Base-by-base conservation (phyloP, 2,113 vertebrate species). In the Podilymbus podiceps region DNA sequence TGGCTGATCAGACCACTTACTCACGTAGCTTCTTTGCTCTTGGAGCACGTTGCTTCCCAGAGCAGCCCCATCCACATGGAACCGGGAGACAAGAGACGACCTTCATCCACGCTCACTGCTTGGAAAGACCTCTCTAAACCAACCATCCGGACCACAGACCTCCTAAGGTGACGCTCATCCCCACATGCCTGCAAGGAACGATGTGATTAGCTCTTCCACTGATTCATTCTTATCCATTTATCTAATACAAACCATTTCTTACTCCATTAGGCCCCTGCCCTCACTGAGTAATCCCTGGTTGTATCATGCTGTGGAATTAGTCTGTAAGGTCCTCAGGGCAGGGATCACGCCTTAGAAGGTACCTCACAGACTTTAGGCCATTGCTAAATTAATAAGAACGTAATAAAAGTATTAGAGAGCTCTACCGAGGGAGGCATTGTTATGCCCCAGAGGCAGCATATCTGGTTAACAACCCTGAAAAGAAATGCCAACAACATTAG, bases 391-490 rank as follows among this genome's bases (percentile, higher is more conserved):
- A 97, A 95, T 96, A 97, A 95, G 91, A 94, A 95, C 4, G 71
- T 95, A 97, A 95, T 97, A 96, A 96, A 97, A 96, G 94, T 95
- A 96, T 95, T 95, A 95, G 86, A 89, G 68, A 96, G 89, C 89
- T 92, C 80, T 93, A 69, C 96, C 12, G 10, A 97, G 91, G 91
- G 94, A 96, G 28, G 81, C 15, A 89, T 95, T 93, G 95, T 85
- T 97, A 95, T 97, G 95, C 96, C 96, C 95, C 89, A 97, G 94
- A 95, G 96, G 94, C 93, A 96, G 77, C 91, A 35, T 94, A 95
- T 97, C 96, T 97, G 95, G 97, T 97, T 97, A 96, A 97, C 94
- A 96, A 94, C 92, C 96, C 93, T 97, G 94, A 92, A 97, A 97
- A 97, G 95, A 95, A 96, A 97, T 95, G 97, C 94, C 95, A 96